These are phyloP conservation scores for Papilio polytes DNA, from an alignment of 1,140 invertebrate species.

Conservation along the genomic window DNA sequence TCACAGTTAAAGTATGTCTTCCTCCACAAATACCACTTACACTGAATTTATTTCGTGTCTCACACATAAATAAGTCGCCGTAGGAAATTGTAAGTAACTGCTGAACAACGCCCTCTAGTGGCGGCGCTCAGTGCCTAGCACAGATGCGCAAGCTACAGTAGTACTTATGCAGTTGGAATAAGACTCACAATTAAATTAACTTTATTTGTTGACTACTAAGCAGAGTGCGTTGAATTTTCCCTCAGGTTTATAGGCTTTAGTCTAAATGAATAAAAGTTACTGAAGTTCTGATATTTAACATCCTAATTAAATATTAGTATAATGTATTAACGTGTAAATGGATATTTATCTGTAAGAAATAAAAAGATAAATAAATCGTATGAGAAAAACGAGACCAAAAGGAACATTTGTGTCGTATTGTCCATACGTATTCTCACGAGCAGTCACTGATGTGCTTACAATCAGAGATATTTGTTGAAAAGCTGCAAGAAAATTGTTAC, in stretches of 20 bases:
- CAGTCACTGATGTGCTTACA: too few relatives aligned
- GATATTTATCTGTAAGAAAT: too few relatives aligned
- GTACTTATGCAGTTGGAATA: neutral
- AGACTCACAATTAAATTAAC: neutral
- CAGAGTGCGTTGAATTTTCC: neutral
- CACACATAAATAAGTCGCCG: conserved; percentile 42
- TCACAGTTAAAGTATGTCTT: conserved; percentile 43
- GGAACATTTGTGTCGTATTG: too few relatives aligned
- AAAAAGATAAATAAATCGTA: too few relatives aligned
- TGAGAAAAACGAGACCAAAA: too few relatives aligned
- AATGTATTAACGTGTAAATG: too few relatives aligned
- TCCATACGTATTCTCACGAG: too few relatives aligned
- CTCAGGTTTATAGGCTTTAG: neutral
- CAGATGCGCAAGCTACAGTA: neutral
- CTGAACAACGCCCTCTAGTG: neutral
- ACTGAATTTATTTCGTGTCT: conserved; percentile 45
- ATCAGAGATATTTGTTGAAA: too few relatives aligned
- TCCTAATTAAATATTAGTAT: too few relatives aligned
- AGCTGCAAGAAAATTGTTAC: too few relatives aligned
- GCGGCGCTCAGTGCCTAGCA: neutral
- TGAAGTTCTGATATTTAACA: too few relatives aligned
- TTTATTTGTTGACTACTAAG: neutral
- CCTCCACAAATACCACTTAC: conserved; percentile 46
- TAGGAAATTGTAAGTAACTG: conserved; percentile 46
- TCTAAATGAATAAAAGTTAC: too few relatives aligned